Conservation (phyloP, 2,113 vertebrate species). For the Poecilia latipinna region DNA sequence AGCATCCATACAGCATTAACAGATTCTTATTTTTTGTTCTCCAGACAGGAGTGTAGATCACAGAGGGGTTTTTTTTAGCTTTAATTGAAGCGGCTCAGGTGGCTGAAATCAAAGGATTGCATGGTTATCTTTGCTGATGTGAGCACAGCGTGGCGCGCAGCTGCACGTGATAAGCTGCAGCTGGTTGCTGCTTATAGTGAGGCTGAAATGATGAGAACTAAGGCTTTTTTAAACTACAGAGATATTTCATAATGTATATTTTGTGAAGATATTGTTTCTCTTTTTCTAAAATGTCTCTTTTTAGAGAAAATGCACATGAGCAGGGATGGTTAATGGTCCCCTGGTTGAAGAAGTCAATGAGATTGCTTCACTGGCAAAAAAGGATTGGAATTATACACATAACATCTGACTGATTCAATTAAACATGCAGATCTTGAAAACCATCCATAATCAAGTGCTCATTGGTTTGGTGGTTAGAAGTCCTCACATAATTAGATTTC, state of each 20-base stretch:
- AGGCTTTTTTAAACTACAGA: background rate
- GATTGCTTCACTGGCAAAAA: background rate
- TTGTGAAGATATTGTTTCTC: background rate
- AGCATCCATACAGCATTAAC: background rate
- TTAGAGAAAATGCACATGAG: background rate
- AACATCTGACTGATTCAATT: background rate
- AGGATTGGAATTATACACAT: background rate
- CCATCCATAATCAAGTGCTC: background rate
- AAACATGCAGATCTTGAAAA: background rate
- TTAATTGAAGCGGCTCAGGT: conserved; percentile 29
- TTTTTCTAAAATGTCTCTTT: background rate
- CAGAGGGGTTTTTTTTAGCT: background rate
- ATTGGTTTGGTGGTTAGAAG: background rate
- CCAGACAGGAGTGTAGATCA: background rate
- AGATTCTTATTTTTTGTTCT: conserved; percentile 14
- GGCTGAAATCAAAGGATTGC: conserved; percentile 32
- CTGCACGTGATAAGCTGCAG: conserved; percentile 51
- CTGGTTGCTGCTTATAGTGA: conserved; percentile 36
- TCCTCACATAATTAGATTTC: too few relatives aligned
- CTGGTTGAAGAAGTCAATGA: background rate
- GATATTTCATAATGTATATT: background rate
- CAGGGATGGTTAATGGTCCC: background rate
- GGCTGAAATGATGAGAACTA: background rate
- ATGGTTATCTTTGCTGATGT: conserved; percentile 47
- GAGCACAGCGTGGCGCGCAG: conserved; percentile 43